These are phyloP conservation scores for Caretta caretta DNA, from an alignment of 2,113 vertebrate species.

Conservation along the genomic window DNA sequence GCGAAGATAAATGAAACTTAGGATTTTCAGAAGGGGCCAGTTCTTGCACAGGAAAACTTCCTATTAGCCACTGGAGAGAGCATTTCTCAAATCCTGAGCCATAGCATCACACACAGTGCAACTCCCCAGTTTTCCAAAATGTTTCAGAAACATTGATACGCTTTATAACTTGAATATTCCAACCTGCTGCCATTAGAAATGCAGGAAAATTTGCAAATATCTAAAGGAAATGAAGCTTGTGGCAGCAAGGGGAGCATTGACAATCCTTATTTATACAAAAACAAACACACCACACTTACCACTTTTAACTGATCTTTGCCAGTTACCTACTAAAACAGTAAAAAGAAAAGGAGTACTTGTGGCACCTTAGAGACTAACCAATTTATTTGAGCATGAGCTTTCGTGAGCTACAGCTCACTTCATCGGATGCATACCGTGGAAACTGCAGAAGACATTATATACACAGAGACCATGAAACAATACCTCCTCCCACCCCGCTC, in stretches of 20 bases:
- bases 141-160: not conserved
- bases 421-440: too few relatives aligned
- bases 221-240: not conserved
- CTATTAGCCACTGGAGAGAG: not conserved
- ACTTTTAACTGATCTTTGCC: slow-evolving; percentile 2
- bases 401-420: too few relatives aligned
- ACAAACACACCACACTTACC: not conserved
- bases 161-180: not conserved
- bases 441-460: too few relatives aligned
- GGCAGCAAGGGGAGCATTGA: not conserved
- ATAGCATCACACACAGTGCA: not conserved
- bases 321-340: not conserved
- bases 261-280: slow-evolving; percentile 8
- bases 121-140: not conserved
- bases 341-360: too few relatives aligned
- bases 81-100: not conserved
- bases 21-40: not conserved
- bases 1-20: not conserved
- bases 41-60: not conserved
- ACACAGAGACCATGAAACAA: too few relatives aligned
- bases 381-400: too few relatives aligned
- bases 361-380: too few relatives aligned
- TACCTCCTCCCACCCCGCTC: too few relatives aligned
- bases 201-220: not conserved
- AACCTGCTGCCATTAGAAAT: not conserved